Base-by-base conservation (phyloP, 2,797 vertebrate species). In the Clarias pachynema region DNA sequence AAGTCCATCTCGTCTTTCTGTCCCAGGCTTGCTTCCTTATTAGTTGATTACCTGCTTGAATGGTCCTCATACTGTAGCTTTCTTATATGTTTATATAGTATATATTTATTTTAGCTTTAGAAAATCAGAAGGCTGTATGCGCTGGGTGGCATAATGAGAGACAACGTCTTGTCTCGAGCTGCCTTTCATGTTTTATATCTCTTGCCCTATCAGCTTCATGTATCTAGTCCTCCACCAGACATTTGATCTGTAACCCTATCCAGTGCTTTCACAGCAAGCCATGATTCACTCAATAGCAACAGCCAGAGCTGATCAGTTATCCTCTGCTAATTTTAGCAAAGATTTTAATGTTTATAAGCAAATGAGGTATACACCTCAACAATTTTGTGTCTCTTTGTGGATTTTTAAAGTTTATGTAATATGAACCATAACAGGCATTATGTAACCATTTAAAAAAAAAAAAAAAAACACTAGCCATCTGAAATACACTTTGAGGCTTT, bases 181-280 rank as follows among this genome's bases (percentile, higher is more conserved):
- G 70, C 84, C 93, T 91, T 92, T n/a, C 84, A 44, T 74, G 79
- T 49, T 83, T 66, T 78, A 37, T 69, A 63, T 75, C 77, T 77
- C 77, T 16, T 70, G 68, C 62, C 77, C 68, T 9, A 69, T 49
- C 92, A 88, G 89, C 89, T 87, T 88, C 80, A 85, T 85, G 87
- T 84, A 66, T 83, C 85, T 73, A 85, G 56, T 80, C 89, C 26
- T 69, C 74, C 31, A 59, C 79, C 62, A 82, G 93, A 89, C 89
- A 95, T 90, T 79, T 86, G 94, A 95, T 92, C 93, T 91, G 93
- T 94, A 95, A 95, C 92, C 83, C 80, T 88, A 94, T 80, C 92
- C 86, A 72, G 22, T 26, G 81, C 90, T 87, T 90, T 89, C 85
- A 86, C 85, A 60, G 85, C 86, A 79, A 89, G 87, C 86, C 89